Conservation (phyloP, 2,113 vertebrate species). For the Pedetes capensis region DNA sequence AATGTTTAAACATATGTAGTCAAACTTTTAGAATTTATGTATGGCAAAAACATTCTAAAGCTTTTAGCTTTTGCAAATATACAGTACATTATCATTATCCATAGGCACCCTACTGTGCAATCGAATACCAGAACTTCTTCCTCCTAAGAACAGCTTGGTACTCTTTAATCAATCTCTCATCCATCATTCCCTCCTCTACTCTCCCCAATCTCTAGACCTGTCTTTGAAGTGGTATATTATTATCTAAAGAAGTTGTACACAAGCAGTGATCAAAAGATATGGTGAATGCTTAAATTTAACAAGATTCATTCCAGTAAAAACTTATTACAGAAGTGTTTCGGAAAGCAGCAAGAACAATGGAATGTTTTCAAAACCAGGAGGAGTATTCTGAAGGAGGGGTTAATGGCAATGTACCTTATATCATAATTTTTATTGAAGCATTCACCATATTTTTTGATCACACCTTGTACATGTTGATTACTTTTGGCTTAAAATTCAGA, state of each 20-base stretch:
- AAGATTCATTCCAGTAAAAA: too few relatives aligned
- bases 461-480: background rate
- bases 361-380: too few relatives aligned
- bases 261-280: too few relatives aligned
- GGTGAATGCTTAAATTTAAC: too few relatives aligned
- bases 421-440: too few relatives aligned
- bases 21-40: background rate
- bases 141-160: background rate
- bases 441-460: too few relatives aligned
- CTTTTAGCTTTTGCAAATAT: background rate
- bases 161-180: background rate
- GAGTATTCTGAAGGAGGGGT: too few relatives aligned
- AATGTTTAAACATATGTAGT: background rate
- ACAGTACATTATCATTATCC: background rate
- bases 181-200: background rate
- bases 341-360: too few relatives aligned
- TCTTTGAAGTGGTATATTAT: background rate
- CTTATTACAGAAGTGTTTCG: too few relatives aligned
- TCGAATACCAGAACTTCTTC: too few relatives aligned
- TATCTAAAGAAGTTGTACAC: background rate
- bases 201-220: background rate
- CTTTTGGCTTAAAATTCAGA: slow-evolving; percentile 2
- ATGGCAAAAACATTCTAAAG: background rate
- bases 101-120: background rate
- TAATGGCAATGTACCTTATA: too few relatives aligned